A percentile compares a stretch with the other conserved stretches of the same genome.
Evolutionary conservation across 2,888 invertebrate genomes (phyloP).

Genomic region (Tetropium fuscum): DNA sequence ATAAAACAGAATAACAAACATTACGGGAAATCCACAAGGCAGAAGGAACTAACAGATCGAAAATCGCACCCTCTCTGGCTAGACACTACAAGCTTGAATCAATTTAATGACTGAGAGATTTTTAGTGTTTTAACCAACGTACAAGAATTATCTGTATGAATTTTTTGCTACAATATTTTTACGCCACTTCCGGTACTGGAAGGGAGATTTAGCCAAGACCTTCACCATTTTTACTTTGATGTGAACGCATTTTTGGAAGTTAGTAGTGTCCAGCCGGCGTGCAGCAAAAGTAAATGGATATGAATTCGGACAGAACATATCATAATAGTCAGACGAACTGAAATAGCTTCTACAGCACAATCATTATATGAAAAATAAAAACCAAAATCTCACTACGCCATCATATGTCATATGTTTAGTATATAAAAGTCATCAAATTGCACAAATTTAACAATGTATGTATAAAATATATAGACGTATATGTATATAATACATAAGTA

Average conservation of each 20-base stretch:
- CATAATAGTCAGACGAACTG: constrained; percentile 58
- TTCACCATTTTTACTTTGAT: constrained; percentile 13
- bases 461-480: constrained; percentile 27
- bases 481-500: constrained; percentile 27
- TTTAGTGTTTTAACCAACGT: neutral
- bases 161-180: neutral
- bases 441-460: constrained; percentile 53
- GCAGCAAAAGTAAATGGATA: constrained; percentile 55
- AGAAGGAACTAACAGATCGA: constrained; percentile 49
- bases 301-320: constrained; percentile 61
- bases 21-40: constrained; percentile 54
- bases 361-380: constrained; percentile 57
- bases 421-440: constrained; percentile 60
- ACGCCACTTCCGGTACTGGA: no score
- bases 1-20: constrained; percentile 55
- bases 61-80: constrained; percentile 29
- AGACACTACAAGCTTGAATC: constrained; percentile 26
- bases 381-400: constrained; percentile 60
- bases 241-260: constrained; percentile 30
- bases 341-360: constrained; percentile 62
- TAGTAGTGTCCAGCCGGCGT: constrained; percentile 30
- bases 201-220: constrained; percentile 12
- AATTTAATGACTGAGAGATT: neutral
- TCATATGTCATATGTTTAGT: constrained; percentile 59
- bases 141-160: neutral